These are phyloP conservation scores for Phalacrocorax pelagicus DNA, from an alignment of 2,113 vertebrate species.

Conservation along the genomic window DNA sequence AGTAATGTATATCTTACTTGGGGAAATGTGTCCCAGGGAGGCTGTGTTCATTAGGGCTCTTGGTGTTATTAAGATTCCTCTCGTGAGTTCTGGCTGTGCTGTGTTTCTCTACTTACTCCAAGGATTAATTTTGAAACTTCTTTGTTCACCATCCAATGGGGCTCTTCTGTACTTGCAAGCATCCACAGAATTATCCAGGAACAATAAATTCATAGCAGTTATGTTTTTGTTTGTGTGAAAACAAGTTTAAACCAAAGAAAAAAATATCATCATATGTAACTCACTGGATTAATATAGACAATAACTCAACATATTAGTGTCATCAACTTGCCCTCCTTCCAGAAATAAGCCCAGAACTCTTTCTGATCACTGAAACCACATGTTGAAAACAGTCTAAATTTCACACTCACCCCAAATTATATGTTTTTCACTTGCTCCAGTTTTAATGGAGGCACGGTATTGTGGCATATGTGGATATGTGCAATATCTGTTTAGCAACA, in stretches of 20 bases:
- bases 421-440: not conserved
- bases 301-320: not conserved
- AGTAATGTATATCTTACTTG: not conserved
- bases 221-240: not conserved
- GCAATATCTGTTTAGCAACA: not conserved
- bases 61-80: not conserved
- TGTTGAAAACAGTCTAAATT: not conserved
- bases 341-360: not conserved
- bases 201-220: not conserved
- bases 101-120: not conserved
- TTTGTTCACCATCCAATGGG: fast-evolving
- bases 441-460: not conserved
- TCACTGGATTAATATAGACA: not conserved
- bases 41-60: not conserved
- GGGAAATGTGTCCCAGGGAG: not conserved
- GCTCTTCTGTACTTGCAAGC: not conserved
- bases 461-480: no score
- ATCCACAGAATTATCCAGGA: not conserved
- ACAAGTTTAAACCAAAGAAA: not conserved
- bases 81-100: not conserved
- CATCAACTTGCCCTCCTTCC: not conserved
- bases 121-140: not conserved
- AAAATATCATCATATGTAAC: not conserved
- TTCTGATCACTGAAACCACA: not conserved
- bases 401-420: not conserved